Base-by-base conservation (phyloP, 2,113 vertebrate species). In the Pseudorectes ferrugineus region DNA sequence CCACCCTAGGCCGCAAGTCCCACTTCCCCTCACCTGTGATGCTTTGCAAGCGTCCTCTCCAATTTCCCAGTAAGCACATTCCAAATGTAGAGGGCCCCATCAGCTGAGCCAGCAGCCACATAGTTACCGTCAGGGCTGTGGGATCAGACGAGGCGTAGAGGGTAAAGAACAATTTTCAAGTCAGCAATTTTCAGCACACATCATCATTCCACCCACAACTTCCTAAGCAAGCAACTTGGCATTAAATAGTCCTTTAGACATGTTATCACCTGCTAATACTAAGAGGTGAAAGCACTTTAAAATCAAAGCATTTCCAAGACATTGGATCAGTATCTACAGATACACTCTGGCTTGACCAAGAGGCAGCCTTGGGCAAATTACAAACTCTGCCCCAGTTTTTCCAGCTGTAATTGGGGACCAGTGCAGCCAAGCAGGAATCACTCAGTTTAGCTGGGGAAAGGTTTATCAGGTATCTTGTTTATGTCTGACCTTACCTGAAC, bases 51-150 rank as follows among this genome's bases (percentile, higher is more conserved):
- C 0, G 94, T 97, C 48, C 97, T 97, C 79, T 99, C 99, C 94
- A 99, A 94, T 29, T 99, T 99, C 66, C 99, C 99, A 0, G 99
- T 99, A 48, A 99, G 97, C 68, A 99, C 99, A 25, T 98, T 99
- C 99, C 99, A 99, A 33, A 99, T 36, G 68, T 99, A 99, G 23
- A 99, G 98, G 18, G 97, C 96, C 6, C 99, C 99, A 10, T 99
- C 99, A 12, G 99, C 99, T 12, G 99, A 99, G 18, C 99, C 99
- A 28, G 98, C 99, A 3, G 98, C 98, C 59, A 99, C 97, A 2
- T 99, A 99, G 87, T 96, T 98, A 48, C 99, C 98, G 0, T 99
- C 99, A 66, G 99, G 99, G 82, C 99, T 99, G 85, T 3, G 17
- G 92, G 72, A 90, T 43, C 86, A 95, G 21, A 85, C 17, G 45